Base-by-base conservation (phyloP, 1,140 invertebrate species). In the Nasonia vitripennis region DNA sequence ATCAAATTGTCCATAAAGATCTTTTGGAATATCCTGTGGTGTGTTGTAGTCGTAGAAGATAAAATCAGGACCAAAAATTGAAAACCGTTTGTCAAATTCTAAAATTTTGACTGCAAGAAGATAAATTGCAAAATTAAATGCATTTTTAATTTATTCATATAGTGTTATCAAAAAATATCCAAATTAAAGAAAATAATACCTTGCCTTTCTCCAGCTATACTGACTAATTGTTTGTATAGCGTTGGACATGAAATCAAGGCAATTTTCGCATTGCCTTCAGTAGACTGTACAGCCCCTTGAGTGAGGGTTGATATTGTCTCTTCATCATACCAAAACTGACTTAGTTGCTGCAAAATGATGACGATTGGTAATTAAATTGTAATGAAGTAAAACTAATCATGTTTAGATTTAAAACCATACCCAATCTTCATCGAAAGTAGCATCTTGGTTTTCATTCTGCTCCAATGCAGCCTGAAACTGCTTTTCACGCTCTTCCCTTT, bases 241-340 rank as follows among this genome's bases (percentile, higher is more conserved):
- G 98, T 97, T 48, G 98, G 98, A 89, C 97, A 98, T 31, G 98
- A 98, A 27, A 99, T 94, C 83, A 98, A 95, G 12, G 97, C 98
- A 75, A 99, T 96, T 87, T 94, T 95, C 37, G 95, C 95, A 86
- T 94, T 92, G 17, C 88, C 51, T 23, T 94, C 92, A 14, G 93
- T 93, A 7, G 91, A 92, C 78, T 95, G 88, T 31, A 95, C 87
- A 23, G 95, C 95, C 87, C 96, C 95, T 87, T 95, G 94, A 0
- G 96, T 95, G 0, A 99, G 92, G 20, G 90, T 91, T 74, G 95
- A 91, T 78, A 96, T 95, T 20, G 98, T 99, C 23, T 94, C 89
- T 48, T 97, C 95, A 90, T 97, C 95, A 90, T 99, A 99, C 98
- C 98, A 99, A 94, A 99, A 99, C 92, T 99, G 98, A 91, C 98